Conservation (phyloP, 1,140 invertebrate genomes). For the Saccostrea echinata region DNA sequence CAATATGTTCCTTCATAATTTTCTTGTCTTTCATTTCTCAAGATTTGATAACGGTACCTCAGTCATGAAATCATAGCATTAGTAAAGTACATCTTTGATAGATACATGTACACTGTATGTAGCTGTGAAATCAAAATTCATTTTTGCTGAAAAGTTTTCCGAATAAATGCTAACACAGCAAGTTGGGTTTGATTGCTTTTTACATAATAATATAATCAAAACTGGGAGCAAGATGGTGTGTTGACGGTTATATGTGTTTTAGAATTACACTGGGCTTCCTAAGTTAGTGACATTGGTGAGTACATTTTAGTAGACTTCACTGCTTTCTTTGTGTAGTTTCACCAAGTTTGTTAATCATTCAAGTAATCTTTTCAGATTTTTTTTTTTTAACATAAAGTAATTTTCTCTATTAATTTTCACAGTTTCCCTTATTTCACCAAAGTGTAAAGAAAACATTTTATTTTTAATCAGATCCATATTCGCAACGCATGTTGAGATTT, state of each 20-base stretch:
- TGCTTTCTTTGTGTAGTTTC: slow-evolving; percentile 6
- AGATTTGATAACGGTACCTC: background rate
- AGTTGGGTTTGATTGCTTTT: background rate
- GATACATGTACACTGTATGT: no score
- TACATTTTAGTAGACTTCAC: slow-evolving; percentile 17
- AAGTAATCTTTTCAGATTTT: no score
- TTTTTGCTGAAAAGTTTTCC: no score
- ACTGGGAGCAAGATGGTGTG: background rate
- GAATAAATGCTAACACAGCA: background rate
- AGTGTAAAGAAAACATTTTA: no score
- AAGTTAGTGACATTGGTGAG: slow-evolving; percentile 30
- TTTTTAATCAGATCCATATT: no score
- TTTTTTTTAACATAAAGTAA: no score
- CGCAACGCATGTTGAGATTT: background rate
- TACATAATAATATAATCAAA: background rate
- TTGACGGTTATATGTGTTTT: slow-evolving; percentile 12
- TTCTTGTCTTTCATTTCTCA: no score
- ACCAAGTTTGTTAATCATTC: background rate
- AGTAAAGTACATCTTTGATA: background rate
- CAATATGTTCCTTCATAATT: no score
- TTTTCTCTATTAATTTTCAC: no score
- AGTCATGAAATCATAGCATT: background rate
- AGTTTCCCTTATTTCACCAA: no score
- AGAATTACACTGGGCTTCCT: slow-evolving; percentile 32
- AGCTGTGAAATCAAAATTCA: no score